Percentiles rank a stretch among this genome's conserved stretches.
Conservation (phyloP, 2,888 invertebrate genomes). For the Xylophagus ater region DNA sequence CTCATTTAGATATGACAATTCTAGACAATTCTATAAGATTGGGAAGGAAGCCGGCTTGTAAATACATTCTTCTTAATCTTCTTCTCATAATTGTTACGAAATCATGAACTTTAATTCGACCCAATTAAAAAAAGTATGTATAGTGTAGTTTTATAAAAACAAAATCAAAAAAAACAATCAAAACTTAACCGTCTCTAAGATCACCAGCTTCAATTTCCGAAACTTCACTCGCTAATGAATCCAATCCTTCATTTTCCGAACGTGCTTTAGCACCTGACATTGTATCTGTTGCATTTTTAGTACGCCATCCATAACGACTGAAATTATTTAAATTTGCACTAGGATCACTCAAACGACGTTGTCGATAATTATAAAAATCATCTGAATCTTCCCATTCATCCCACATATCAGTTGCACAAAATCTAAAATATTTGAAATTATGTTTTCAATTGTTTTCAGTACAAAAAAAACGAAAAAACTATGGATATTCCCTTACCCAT, state of each 20-base stretch:
- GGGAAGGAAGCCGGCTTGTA: too few species aligned
- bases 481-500: too few species aligned
- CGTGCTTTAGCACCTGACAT: slow-evolving; percentile 62
- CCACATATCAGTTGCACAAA: slow-evolving; percentile 78
- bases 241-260: slow-evolving; percentile 86
- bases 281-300: slow-evolving; percentile 47
- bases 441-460: neutral
- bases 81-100: too few species aligned
- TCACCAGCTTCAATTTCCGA: slow-evolving; percentile 92
- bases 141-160: slow-evolving; percentile 14
- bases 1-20: too few species aligned
- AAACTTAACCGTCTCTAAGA: slow-evolving; percentile 68
- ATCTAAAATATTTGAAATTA: slow-evolving; percentile 26
- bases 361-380: slow-evolving; percentile 69
- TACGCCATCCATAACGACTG: slow-evolving; percentile 70
- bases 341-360: slow-evolving; percentile 76
- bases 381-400: slow-evolving; percentile 86
- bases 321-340: slow-evolving; percentile 81
- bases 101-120: too few species aligned
- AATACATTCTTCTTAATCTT: too few species aligned
- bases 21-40: too few species aligned
- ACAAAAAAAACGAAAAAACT: neutral
- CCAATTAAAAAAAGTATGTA: slow-evolving; percentile 7
- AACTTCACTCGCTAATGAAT: slow-evolving; percentile 69
- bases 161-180: slow-evolving; percentile 9